These are phyloP conservation scores for Metaphire vulgaris DNA, from an alignment of 1,140 invertebrate genomes.

Conservation along the genomic window DNA sequence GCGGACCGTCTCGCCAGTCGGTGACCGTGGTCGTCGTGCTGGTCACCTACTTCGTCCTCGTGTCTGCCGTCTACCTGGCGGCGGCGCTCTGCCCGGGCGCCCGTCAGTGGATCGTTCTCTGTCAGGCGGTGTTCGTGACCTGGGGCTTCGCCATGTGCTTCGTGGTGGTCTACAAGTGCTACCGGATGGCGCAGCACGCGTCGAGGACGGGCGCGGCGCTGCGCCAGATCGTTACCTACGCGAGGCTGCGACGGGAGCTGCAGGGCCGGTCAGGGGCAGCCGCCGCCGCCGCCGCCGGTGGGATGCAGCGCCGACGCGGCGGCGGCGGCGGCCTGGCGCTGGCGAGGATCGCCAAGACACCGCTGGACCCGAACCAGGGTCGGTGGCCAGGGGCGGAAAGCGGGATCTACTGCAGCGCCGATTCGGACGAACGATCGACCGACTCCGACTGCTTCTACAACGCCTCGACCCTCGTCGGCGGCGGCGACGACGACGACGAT, in stretches of 20 bases:
- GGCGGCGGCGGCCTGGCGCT: constrained; percentile 16
- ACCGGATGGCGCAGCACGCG: constrained; percentile 27
- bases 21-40: neutral
- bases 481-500: neutral
- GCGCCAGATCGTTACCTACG: constrained; percentile 20
- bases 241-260: constrained; percentile 1
- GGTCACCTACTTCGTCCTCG: neutral
- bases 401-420: neutral
- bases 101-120: neutral
- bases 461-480: neutral
- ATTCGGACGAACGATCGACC: neutral
- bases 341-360: constrained; percentile 19
- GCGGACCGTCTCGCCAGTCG: neutral
- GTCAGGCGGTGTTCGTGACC: constrained; percentile 20
- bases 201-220: constrained; percentile 16
- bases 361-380: constrained; percentile 5
- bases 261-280: neutral
- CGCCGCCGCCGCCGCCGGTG: no score
- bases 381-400: neutral
- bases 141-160: constrained; percentile 27
- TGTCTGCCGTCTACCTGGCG: neutral
- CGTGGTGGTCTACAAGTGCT: constrained; percentile 27
- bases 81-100: neutral
- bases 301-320: neutral
- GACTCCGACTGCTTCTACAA: constrained; percentile 27